Percentiles rank a stretch among this genome's conserved stretches.
Conservation (phyloP, 2,797 vertebrate genomes). For the Okamejei kenojei region DNA sequence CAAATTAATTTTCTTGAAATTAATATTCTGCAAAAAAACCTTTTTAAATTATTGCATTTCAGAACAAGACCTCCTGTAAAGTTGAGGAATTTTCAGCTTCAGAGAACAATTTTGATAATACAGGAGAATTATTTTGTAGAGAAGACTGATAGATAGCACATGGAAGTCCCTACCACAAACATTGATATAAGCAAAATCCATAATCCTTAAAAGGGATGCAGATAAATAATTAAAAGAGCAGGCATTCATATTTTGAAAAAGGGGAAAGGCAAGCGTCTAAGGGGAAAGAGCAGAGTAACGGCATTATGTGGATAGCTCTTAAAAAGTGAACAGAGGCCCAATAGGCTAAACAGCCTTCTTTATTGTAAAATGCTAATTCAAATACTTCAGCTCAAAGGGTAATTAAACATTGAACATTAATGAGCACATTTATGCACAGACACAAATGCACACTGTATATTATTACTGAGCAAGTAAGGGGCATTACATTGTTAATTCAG, state of each 20-base stretch:
- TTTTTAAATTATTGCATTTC: background rate
- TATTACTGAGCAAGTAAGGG: background rate
- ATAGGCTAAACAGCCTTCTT: background rate
- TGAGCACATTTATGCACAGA: background rate
- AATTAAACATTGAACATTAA: background rate
- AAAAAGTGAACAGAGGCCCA: background rate
- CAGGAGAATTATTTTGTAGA: background rate
- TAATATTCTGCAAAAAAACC: background rate
- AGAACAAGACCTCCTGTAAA: background rate
- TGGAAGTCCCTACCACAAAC: background rate
- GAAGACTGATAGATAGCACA: background rate
- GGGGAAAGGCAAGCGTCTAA: background rate
- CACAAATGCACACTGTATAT: too few species aligned
- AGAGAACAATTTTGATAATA: background rate
- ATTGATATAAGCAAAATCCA: background rate
- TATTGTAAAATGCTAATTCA: background rate
- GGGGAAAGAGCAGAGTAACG: background rate
- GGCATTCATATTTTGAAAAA: background rate
- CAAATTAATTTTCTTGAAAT: conserved; percentile 7
- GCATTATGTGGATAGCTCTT: background rate
- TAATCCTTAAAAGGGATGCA: background rate
- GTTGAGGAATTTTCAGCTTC: background rate
- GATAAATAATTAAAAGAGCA: background rate
- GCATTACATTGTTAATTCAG: background rate
- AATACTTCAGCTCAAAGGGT: background rate